Evolutionary conservation across 2,797 vertebrate genomes (phyloP).

Genomic region (Clarias fuscus): DNA sequence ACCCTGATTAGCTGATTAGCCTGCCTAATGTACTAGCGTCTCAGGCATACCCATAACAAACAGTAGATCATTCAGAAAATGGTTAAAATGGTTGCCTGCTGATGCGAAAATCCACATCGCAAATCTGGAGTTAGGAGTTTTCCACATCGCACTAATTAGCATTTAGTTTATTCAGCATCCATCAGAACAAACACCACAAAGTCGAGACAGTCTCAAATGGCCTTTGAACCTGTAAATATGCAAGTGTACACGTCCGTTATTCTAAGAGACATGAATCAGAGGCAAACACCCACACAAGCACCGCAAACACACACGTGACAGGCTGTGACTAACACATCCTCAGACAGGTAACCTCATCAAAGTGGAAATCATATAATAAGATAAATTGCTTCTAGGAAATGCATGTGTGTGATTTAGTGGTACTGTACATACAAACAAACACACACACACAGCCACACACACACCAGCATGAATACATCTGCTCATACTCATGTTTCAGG

Average conservation of each 20-base stretch:
- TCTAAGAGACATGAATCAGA: slow-evolving; percentile 36
- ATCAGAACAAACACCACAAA: neutral
- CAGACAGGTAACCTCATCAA: slow-evolving; percentile 41
- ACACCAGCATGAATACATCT: neutral
- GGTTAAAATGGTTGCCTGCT: neutral
- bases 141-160: neutral
- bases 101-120: neutral
- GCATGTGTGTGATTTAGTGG: neutral
- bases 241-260: neutral
- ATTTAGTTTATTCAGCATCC: neutral
- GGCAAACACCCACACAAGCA: slow-evolving; percentile 3
- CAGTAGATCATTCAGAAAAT: neutral
- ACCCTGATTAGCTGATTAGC: neutral
- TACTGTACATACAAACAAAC: neutral
- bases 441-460: neutral
- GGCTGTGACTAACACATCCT: slow-evolving; percentile 27
- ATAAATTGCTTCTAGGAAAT: slow-evolving; percentile 25
- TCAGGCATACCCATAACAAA: neutral
- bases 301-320: neutral
- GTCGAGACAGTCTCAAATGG: neutral
- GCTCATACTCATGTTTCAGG: slow-evolving; percentile 8
- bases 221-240: slow-evolving; percentile 40
- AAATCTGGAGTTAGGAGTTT: neutral
- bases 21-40: too few species aligned
- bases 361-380: slow-evolving; percentile 33